Evolutionary conservation across 2,888 invertebrate species (phyloP), one percentile per base, ranked within the genome.

Genomic region (Hofmannophila pseudospretella): DNA sequence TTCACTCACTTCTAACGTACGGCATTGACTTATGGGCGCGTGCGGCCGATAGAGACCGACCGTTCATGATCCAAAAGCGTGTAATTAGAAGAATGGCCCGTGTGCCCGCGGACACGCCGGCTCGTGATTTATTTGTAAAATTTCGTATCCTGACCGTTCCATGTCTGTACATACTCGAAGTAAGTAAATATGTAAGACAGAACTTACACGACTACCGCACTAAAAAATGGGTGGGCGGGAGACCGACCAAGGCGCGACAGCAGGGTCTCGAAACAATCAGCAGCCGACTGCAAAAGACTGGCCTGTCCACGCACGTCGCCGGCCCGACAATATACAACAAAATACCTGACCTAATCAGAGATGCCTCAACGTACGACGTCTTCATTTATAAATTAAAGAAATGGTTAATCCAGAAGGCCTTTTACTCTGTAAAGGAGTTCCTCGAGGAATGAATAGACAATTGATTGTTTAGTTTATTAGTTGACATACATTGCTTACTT

Each of bases 1-100:
- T 38, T 7, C 33, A 33, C n/a, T 20, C 38, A 2, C 11, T 28
- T 8, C 28, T 28, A 7, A 20, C 22, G 2, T 27, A 29, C 14
- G 38, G 38, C 4, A 29, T 38, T 1, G 37, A 37, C 28, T 10
- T 38, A 3, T 38, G 38, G 38, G 38, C 32, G 3, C 29, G 20
- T 2, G 33, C 38, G 1, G 38, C 30, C 1, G 38, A 33, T 13
- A 28, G 33, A 5, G 23, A 38, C 7, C 9, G 38, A 4, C 38
- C 30, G 1, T 38, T 38, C 8, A 29, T 38, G 1, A n/a, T 38
- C 2, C 33, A 38, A 25, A 38, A 38, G 10, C 33, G 23, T 5
- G 25, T 26, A 1, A 16, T 38, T 1, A 27, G 33, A 1, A 19
- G 7, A 3, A 38, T 25, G 10, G 23, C 16, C 1, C 26, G 19